Conservation (phyloP, 2,888 invertebrate genomes). For the Melipona beecheii region DNA sequence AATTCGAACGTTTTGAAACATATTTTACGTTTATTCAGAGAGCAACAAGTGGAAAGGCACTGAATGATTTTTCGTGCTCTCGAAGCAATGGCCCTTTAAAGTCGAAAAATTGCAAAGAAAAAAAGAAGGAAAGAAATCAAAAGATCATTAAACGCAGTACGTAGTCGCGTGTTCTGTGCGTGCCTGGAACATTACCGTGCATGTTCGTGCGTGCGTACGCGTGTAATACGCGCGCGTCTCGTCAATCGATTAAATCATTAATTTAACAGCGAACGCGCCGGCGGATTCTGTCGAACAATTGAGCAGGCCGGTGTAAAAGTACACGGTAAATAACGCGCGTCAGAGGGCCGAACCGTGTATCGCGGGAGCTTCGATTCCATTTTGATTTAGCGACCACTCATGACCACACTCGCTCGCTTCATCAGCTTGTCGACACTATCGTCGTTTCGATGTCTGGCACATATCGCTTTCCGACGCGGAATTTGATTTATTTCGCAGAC, state of each 20-base stretch:
- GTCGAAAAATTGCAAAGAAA: too few relatives aligned
- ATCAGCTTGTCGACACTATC: slow-evolving; percentile 19
- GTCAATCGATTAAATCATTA: slow-evolving; percentile 60
- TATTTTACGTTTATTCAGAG: too few relatives aligned
- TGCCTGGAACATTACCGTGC: slow-evolving; percentile 27
- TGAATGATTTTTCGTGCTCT: too few relatives aligned
- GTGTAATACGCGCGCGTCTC: slow-evolving; percentile 18
- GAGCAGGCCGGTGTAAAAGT: slow-evolving; percentile 25
- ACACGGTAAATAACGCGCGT: slow-evolving; percentile 35
- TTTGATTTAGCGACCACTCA: not conserved
- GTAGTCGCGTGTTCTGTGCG: too few relatives aligned
- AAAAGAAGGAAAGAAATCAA: too few relatives aligned
- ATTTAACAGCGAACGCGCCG: slow-evolving; percentile 58
- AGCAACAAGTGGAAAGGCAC: too few relatives aligned
- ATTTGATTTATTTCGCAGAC: not conserved
- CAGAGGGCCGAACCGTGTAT: not conserved
- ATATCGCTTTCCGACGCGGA: not conserved
- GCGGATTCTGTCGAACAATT: slow-evolving; percentile 50
- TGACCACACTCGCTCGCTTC: not conserved
- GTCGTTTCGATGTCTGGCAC: not conserved
- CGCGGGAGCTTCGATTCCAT: slow-evolving; percentile 15
- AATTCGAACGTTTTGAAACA: too few relatives aligned
- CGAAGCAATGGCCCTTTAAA: too few relatives aligned
- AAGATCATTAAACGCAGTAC: too few relatives aligned
- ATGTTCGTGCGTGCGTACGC: slow-evolving; percentile 21